A percentile compares a stretch with the other conserved stretches of the same genome.
Evolutionary conservation across 2,113 vertebrate genomes (phyloP).

Genomic region (Cryptotis parvus): DNA sequence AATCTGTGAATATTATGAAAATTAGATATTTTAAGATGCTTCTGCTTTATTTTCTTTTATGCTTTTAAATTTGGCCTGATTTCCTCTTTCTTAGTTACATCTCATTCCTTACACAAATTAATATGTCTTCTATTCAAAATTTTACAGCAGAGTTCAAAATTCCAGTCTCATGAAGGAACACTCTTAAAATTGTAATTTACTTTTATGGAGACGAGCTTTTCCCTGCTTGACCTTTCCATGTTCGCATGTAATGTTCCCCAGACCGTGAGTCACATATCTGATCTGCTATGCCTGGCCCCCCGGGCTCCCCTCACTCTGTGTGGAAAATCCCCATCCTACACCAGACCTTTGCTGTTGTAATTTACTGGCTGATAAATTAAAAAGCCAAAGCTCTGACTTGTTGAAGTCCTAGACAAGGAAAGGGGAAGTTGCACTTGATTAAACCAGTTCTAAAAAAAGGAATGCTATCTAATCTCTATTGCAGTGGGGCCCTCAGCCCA

Average conservation of each 20-base stretch:
- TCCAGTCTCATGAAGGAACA: not conserved
- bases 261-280: not conserved
- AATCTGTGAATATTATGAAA: not conserved
- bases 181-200: constrained; percentile 10
- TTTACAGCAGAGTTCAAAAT: constrained; percentile 37
- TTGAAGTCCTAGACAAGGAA: constrained; percentile 60
- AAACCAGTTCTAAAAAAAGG: constrained; percentile 78
- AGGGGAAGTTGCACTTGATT: constrained; percentile 76
- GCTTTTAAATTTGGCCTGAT: not conserved
- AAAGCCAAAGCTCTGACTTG: constrained; percentile 55
- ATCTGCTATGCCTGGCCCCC: not conserved
- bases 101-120: not conserved
- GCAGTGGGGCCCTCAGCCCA: constrained; percentile 17
- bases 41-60: constrained; percentile 21
- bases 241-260: constrained; percentile 47
- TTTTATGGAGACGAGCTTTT: constrained; percentile 45
- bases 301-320: not conserved
- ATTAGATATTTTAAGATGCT: not conserved
- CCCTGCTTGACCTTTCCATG: constrained; percentile 27
- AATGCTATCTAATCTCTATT: constrained; percentile 62
- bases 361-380: constrained; percentile 66
- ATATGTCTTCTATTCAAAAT: not conserved
- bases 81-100: not conserved
- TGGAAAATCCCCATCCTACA: constrained; percentile 21
- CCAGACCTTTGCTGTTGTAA: constrained; percentile 5